Conservation (phyloP, 2,113 vertebrate genomes). For the Drymodes brunneopygia region DNA sequence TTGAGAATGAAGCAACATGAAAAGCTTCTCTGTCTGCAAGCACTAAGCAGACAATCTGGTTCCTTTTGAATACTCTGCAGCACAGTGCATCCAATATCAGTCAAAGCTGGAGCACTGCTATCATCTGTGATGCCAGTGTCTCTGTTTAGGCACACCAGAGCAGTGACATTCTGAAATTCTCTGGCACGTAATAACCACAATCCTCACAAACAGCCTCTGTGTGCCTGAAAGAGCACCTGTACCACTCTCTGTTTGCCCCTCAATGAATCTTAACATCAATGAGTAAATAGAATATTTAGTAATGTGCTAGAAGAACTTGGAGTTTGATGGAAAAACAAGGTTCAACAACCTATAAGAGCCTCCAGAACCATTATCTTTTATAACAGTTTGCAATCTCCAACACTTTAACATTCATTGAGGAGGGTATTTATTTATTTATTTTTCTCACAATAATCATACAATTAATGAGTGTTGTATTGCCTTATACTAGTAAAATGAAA, state of each 20-base stretch:
- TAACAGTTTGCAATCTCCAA: not conserved
- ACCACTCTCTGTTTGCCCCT: not conserved
- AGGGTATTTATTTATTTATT: not conserved
- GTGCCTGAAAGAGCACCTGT: not conserved
- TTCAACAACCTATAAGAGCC: not conserved
- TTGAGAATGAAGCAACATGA: not conserved
- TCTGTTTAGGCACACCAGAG: not conserved
- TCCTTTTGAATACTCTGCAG: not conserved
- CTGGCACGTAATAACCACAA: not conserved
- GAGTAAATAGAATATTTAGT: not conserved
- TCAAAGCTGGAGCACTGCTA: not conserved
- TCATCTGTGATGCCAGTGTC: not conserved
- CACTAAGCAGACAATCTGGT: not conserved
- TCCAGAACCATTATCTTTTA: not conserved
- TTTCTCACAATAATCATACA: not conserved
- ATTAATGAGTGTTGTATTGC: not conserved
- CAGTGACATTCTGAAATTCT: not conserved
- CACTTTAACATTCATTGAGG: not conserved
- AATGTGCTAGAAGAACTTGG: not conserved
- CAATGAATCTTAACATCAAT: not conserved
- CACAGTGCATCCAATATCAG: not conserved
- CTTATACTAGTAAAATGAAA: not conserved
- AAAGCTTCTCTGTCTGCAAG: not conserved
- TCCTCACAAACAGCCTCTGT: not conserved
- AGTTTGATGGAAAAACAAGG: not conserved